These are phyloP conservation scores for Mycalesis mineus DNA, from an alignment of 2,888 invertebrate species.

Conservation along the genomic window DNA sequence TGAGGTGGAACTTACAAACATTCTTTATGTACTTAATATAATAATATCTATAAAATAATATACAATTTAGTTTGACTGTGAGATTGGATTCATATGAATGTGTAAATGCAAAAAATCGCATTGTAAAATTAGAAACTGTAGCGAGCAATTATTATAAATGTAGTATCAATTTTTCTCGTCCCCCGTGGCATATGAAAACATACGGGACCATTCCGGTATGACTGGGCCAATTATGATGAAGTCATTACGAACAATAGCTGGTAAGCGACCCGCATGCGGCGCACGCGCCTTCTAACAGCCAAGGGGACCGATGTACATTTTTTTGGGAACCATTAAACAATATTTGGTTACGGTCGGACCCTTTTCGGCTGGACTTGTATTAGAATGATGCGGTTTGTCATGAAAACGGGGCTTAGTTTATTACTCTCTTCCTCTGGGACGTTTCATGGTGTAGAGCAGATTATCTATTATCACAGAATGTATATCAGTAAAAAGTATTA, in stretches of 20 bases:
- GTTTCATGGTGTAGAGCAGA: no score
- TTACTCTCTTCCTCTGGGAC: no score
- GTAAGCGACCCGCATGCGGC: conserved; percentile 40
- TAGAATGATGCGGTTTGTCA: neutral
- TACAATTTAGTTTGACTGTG: no score
- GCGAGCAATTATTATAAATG: conserved; percentile 14
- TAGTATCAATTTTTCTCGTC: conserved; percentile 15
- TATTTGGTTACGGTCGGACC: conserved; percentile 14
- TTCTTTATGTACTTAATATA: no score
- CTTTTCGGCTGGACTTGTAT: neutral
- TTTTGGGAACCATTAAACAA: conserved; percentile 20
- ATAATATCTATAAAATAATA: no score
- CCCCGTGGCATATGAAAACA: conserved; percentile 21
- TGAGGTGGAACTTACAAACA: no score
- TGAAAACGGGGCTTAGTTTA: no score
- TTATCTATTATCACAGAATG: no score
- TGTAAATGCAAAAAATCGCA: neutral
- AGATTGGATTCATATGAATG: neutral
- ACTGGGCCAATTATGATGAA: conserved; percentile 62
- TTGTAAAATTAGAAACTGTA: neutral
- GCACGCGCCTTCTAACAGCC: conserved; percentile 32
- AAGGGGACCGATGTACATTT: conserved; percentile 24
- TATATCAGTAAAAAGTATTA: no score
- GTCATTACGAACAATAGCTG: conserved; percentile 48
- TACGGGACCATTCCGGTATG: conserved; percentile 43